A percentile compares a stretch with the other conserved stretches of the same genome.
phyloP scores from a whole-genome alignment of 2,888 invertebrate species.

The Ariolimax columbianus region DNA sequence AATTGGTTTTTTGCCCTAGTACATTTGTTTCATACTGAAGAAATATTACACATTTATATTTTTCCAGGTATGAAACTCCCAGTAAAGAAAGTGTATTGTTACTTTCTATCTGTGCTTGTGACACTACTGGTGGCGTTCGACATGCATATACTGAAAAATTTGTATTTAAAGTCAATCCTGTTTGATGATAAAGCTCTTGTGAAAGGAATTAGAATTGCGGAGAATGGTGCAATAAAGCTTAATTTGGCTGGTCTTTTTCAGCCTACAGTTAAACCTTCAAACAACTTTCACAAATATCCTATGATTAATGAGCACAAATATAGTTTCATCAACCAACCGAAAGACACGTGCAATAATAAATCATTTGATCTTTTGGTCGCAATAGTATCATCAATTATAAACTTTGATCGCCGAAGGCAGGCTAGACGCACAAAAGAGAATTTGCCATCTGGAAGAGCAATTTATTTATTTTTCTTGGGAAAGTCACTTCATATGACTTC shows the following conservation, averaged over 20 bases:
- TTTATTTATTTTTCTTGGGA: constrained; percentile 35
- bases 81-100: not conserved
- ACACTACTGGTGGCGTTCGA: not conserved
- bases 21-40: not conserved
- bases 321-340: constrained; percentile 22
- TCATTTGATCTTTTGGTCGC: constrained; percentile 20
- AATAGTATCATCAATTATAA: constrained; percentile 15
- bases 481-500: not conserved
- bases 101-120: not conserved
- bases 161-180: not conserved
- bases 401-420: constrained; percentile 26
- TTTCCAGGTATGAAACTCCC: constrained; percentile 12
- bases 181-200: not conserved
- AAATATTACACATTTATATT: not conserved
- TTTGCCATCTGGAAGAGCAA: not conserved
- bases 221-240: constrained; percentile 14
- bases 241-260: constrained; percentile 21
- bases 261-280: not conserved
- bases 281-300: constrained; percentile 1
- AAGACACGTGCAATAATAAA: not conserved
- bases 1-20: too few species aligned
- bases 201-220: constrained; percentile 11
- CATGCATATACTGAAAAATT: not conserved
- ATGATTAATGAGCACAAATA: constrained; percentile 32
- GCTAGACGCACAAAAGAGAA: not conserved